Base-by-base conservation (phyloP, 2,113 vertebrate genomes). In the Mola mola region DNA sequence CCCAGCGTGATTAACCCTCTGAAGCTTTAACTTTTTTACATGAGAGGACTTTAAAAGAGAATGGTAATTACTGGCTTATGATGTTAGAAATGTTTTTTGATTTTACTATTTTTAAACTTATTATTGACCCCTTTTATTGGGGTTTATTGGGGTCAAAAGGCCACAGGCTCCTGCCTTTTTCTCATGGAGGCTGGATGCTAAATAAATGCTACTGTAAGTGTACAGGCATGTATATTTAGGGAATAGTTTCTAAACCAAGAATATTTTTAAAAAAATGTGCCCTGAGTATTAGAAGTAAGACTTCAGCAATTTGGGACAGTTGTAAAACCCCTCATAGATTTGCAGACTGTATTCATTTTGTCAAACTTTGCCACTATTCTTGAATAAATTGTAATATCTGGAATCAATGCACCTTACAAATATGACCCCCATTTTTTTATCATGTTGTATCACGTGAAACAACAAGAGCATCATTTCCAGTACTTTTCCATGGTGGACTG, bases 1-100 rank as follows among this genome's bases (percentile, higher is more conserved):
- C 26, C 42, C 57, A 51, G 25, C 7, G 0, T 69, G 58, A 74
- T 63, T 79, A 69, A 77, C 79, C 79, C 70, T 76, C 63, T 41
- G 17, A 10, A 17, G 43, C 51, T 66, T 19, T 41, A 44, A 37
- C 31, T 44, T 42, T 61, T 65, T 55, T 48, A 38, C 22, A 38
- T 1, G 37, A 65, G 26, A 34, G 48, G 26, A 11, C 4, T 10
- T 21, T n/a, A n/a, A n/a, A n/a, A n/a, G n/a, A n/a, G n/a, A n/a
- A n/a, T n/a, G n/a, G n/a, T n/a, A n/a, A n/a, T n/a, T n/a, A n/a
- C n/a, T n/a, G n/a, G n/a, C n/a, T n/a, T n/a, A 36, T 16, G 3
- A 51, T 56, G 51, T 57, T 43, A 19, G 29, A 65, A 20, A 7
- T 15, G 10, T 21, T n/a, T n/a, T n/a, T n/a, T n/a, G n/a, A n/a